Base-by-base conservation (phyloP, 2,888 invertebrate species). In the Chrysolina oricalcia region DNA sequence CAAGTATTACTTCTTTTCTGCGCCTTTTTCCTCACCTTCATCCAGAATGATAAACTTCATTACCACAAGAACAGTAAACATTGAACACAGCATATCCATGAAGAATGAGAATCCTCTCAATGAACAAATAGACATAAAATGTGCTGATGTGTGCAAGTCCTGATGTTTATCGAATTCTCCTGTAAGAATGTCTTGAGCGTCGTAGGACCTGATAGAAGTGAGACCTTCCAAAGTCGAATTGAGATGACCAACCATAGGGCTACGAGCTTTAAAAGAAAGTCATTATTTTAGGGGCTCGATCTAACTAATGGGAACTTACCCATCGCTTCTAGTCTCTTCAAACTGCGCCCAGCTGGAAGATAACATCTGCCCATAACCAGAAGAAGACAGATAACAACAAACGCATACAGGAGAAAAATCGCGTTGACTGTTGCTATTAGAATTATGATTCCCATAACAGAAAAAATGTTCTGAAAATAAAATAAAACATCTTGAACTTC, bases 201-300 rank as follows among this genome's bases (percentile, higher is more conserved):
- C 82, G 62, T 83, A 86, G 1, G 88, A 87, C 76, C 88, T 81
- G 62, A 89, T 87, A 13, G 87, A 88, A n/a, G 87, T 84, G n/a
- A 88, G 70, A 23, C 89, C 89, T 81, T 88, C 88, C 5, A 89
- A 74, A 5, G 88, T 85, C 15, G 89, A 84, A 75, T 87, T 89
- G 13, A 89, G 73, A 67, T 87, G 87, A 15, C 88, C 88, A 48
- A 88, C 78, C 74, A 88, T 82, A 4, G 89, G 88, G 79, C 88
- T 87, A 73, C 87, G 81, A 72, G 87, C 88, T 88, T 74, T 75
- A 86, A 84, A 19, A 74, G 13, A 21, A 23, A 64, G 48, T n/a
- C 21, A 59, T n/a, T 35, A 6, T 0, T 35, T 0, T 6, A 35
- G 6, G 35, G 35, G 3, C 35, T 35, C 35, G 6, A 35, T 35